Evolutionary conservation across 2,888 invertebrate genomes (phyloP).

Genomic region (Mimumesa dahlbomi): DNA sequence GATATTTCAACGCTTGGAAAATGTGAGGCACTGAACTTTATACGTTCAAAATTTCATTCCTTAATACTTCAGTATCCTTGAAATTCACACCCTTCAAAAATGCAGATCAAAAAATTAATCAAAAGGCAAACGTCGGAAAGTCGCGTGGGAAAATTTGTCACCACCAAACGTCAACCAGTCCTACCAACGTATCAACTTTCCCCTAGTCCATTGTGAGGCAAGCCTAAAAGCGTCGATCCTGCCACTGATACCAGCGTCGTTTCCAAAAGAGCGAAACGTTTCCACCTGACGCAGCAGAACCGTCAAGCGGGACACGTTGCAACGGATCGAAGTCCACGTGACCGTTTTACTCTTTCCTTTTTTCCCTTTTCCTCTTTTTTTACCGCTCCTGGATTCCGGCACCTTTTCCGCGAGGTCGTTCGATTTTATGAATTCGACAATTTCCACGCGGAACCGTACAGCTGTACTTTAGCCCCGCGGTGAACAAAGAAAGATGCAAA

Average conservation of each 20-base stretch:
- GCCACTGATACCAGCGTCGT: neutral
- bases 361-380: slow-evolving; percentile 43
- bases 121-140: neutral
- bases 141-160: too few species aligned
- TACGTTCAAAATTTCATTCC: too few species aligned
- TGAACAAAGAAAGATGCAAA: neutral
- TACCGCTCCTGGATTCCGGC: slow-evolving; percentile 34
- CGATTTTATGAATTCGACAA: slow-evolving; percentile 61
- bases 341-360: neutral
- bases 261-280: slow-evolving; percentile 6
- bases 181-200: too few species aligned
- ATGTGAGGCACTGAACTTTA: too few species aligned
- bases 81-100: too few species aligned
- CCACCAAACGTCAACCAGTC: neutral
- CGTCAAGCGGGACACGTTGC: slow-evolving; percentile 7
- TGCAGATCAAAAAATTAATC: too few species aligned
- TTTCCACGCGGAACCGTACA: slow-evolving; percentile 35
- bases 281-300: slow-evolving; percentile 46
- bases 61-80: too few species aligned
- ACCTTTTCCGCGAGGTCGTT: slow-evolving; percentile 45
- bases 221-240: slow-evolving; percentile 11
- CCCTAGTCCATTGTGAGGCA: too few species aligned
- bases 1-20: too few species aligned
- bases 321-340: slow-evolving; percentile 37
- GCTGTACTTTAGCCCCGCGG: slow-evolving; percentile 3